Evolutionary conservation across 1,140 invertebrate species (phyloP), one percentile per base, ranked within the genome.

Genomic region (Cataglyphis hispanica): DNA sequence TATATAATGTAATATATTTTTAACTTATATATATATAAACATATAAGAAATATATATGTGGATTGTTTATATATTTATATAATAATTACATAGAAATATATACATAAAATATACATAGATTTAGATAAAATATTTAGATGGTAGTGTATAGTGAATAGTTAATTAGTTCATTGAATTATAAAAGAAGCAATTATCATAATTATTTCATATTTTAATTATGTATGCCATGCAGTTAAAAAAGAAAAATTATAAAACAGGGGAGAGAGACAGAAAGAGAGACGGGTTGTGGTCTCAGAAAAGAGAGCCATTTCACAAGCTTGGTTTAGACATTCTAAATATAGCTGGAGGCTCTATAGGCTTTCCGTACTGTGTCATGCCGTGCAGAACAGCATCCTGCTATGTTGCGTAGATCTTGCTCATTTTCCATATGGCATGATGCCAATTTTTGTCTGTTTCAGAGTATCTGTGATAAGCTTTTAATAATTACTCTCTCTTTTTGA

Each of bases 281-380:
- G 81, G 80, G 76, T 87, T 72, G 72, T 85, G 83, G 80, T 87
- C 86, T 89, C 85, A 72, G 84, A 90, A 86, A 90, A 89, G 88
- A 93, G 93, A 94, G 92, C 91, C 92, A 94, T 93, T 95, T 95
- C 94, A 93, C 92, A 94, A 94, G 92, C 94, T 94, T 93, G 92
- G 94, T 95, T 95, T 95, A 94, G 94, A 93, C 89, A 88, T 75
- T 93, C 94, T 95, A 95, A 94, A 93, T 94, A 93, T 95, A 95
- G 91, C 89, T 72, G 61, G 89, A 93, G 91, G 92, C 90, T 92
- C 86, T 92, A 94, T 91, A 93, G 87, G 90, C 92, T 94, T 92
- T 94, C 91, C 89, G 85, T 91, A 92, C 90, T 89, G 90, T 92
- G 92, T 91, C 91, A 90, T 93, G 89, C 89, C 86, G 86, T 87